Evolutionary conservation across 2,113 vertebrate species (phyloP), one percentile per base, ranked within the genome.

Genomic region (Menidia beryllina): DNA sequence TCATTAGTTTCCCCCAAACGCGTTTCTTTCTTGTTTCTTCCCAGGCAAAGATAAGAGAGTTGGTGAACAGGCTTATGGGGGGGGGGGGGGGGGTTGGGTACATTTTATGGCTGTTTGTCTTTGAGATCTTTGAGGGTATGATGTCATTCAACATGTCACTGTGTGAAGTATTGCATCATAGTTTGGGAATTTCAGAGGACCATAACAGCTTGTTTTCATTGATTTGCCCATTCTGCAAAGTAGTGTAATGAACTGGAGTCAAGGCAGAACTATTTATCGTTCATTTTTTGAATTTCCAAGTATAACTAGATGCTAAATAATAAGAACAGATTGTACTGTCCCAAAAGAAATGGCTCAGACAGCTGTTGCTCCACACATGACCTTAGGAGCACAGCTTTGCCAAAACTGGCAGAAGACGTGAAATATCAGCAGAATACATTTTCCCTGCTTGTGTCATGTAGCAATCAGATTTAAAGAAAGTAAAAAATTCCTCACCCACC

Each of bases 251-350:
- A 53, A n/a, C 54, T 56, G 54, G 43, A 70, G 20, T 58, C 21
- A 21, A 63, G 47, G 53, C 49, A 10, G 27, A 55, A 17, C 23
- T 19, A 34, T 53, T 61, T 57, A 60, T 45, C 36, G 6, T 11
- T 24, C 19, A 54, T 27, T 65, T 27, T 36, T 30, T 51, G 45
- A 45, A 20, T 53, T 71, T 61, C 63, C 48, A 56, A 78, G 65
- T 58, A 79, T 51, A 75, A 52, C 41, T 50, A 7, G 19, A 75
- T 45, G 30, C 30, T 49, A 25, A 81, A 67, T 45, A 54, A 41
- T 26, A 23, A 61, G 69, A 79, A 77, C 75, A 70, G 70, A 69
- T 51, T 56, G 69, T 84, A 61, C 74, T 7, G 36, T 80, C 64
- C 26, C 0, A n/a, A 13, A 30, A 62, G 58, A 75, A 72, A 70